Evolutionary conservation across 2,797 vertebrate genomes (phyloP), one percentile per base, ranked within the genome.

Genomic region (Cuniculus paca): DNA sequence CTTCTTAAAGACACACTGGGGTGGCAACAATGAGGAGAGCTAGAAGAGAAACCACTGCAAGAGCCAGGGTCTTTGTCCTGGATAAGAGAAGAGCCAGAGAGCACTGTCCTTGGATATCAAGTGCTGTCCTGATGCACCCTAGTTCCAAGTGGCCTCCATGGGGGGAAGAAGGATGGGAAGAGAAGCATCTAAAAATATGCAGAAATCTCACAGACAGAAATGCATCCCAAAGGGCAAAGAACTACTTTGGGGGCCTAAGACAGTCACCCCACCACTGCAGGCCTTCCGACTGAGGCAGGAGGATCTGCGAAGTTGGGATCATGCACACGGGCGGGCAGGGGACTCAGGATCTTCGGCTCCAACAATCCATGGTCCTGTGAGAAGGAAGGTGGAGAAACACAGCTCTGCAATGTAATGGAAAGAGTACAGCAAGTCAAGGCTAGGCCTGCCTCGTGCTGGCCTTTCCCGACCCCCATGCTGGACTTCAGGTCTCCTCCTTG

Each of bases 341-440:
- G 34, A n/a, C 22, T 45, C 28, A 4, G 78, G 54, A 12, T 39
- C 39, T 4, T 20, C 22, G 28, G 26, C 34, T 58, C 89, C 28
- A 12, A 72, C 45, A 36, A 4, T 50, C 39, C 36, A 1, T 42
- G 61, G 50, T 19, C 26, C 8, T 63, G 16, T 20, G 39, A 77
- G 39, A 31, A 24, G 26, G 10, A 45, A 39, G 20, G 31, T 11
- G 10, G 26, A 36, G 26, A 42, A 34, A 5, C 17, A 42, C 16
- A 54, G 22, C 13, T 5, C 12, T 50, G 48, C 45, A 17, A 48
- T 22, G 17, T 50, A 22, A 10, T 52, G 48, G 92, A 28, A 84
- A 45, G 26, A 12, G 17, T 0, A 0, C 13, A 5, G 36, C 9
- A 2, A 5, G 17, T 70, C 70, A 24, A 1, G 10, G 60, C 58